Base-by-base conservation (phyloP, 1,140 invertebrate species). In the Trachelipus rathkii region DNA sequence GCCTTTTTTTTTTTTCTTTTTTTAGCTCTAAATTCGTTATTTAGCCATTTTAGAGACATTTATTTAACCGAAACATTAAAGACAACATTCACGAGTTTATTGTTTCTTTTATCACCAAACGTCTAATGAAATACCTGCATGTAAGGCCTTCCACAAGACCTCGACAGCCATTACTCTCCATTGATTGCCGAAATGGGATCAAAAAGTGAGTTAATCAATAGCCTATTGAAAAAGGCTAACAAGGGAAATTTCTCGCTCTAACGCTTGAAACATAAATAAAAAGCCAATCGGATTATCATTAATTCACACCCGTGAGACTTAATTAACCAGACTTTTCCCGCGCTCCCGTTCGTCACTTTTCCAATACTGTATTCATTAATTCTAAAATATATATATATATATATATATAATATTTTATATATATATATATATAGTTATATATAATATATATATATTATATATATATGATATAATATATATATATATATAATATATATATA, bases 401-500 rank as follows among this genome's bases (percentile, higher is more conserved):
- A 33, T 33, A 60, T 13, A 60, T 60, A 19, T 60, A 60, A 60
- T 19, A 60, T 19, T 4, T 4, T 19, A 60, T 19, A 60, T 19
- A 60, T 19, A 60, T 19, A 60, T 60, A 60, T 19, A 60, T 19
- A 60, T 19, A 60, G 1, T 4, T 19, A 60, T 19, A 60, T 19
- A 60, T 19, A 60, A 60, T 19, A 60, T 19, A 60, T 19, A 60
- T 19, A 60, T 19, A 60, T 19, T 19, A 60, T 19, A 60, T 19
- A 60, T 60, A 60, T 60, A 60, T 19, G 9, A 19, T 60, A 19
- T 60, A 60, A 60, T 60, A 60, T 60, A 60, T 60, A 60, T 60
- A 60, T 60, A 60, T 60, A 60, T 60, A 60, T 60, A 60, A 60
- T 60, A 60, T 60, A 60, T 60, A 60, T 60, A 60, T 60, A 33